Evolutionary conservation across 1,140 invertebrate species (phyloP).

Genomic region (Berghia stephanieae): DNA sequence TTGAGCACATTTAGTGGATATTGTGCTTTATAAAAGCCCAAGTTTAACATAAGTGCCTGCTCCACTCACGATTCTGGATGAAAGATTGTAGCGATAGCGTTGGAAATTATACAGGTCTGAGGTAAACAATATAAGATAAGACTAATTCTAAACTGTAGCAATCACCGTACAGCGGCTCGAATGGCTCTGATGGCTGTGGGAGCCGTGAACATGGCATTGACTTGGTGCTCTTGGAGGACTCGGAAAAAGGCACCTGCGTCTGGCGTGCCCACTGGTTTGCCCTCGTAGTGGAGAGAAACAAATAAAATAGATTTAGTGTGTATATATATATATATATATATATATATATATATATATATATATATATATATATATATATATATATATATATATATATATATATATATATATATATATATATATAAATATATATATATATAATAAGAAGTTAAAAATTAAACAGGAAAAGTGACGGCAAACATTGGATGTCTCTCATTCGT

Average conservation of each 20-base stretch:
- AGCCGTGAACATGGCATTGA: slow-evolving; percentile 86
- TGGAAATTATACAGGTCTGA: neutral
- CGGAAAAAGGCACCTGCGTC: slow-evolving; percentile 91
- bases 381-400: neutral
- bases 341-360: no score
- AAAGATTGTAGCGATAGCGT: no score
- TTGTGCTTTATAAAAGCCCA: no score
- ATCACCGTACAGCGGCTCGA: slow-evolving; percentile 65
- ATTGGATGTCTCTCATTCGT: no score
- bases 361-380: no score
- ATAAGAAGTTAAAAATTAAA: neutral
- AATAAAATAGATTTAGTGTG: neutral
- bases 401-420: neutral
- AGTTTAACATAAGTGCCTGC: no score
- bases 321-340: no score
- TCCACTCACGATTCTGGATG: neutral
- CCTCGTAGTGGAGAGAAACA: slow-evolving; percentile 62
- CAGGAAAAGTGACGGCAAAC: no score
- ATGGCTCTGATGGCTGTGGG: slow-evolving; percentile 89
- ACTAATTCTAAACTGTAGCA: slow-evolving; percentile 64
- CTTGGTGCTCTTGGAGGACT: slow-evolving; percentile 85
- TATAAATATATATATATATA: neutral
- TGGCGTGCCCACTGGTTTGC: slow-evolving; percentile 92
- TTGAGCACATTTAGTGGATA: no score
- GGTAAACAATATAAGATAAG: neutral